Percentiles rank a stretch among this genome's conserved stretches.
phyloP scores from a whole-genome alignment of 2,113 vertebrate species.

The Hydrolagus affinis region DNA sequence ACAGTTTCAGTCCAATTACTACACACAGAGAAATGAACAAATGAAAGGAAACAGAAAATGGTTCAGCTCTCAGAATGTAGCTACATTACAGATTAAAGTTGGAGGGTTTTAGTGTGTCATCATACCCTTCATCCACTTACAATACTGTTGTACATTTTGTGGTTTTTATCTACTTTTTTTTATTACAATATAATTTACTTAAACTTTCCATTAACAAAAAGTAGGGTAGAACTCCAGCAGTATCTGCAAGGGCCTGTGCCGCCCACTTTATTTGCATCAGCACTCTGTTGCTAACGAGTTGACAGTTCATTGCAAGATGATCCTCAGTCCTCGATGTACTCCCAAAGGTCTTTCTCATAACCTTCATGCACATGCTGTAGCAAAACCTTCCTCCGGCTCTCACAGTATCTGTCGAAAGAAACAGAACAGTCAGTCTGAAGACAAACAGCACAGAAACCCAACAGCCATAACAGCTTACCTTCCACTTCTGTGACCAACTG shows the following conservation, averaged over 20 bases:
- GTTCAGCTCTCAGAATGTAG: constrained; percentile 65
- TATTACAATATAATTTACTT: constrained; percentile 99
- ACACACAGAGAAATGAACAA: constrained; percentile 66
- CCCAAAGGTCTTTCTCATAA: constrained; percentile 99
- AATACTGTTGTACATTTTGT: constrained; percentile 93
- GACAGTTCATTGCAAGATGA: constrained; percentile 78
- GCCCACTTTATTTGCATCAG: constrained; percentile 75
- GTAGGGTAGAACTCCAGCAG: constrained; percentile 76
- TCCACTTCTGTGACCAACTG: no score
- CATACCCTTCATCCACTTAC: constrained; percentile 79
- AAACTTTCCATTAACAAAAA: constrained; percentile 86
- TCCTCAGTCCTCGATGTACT: constrained; percentile 98
- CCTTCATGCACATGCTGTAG: constrained; percentile 99
- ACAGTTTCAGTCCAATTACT: constrained; percentile 62
- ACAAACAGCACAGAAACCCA: neutral
- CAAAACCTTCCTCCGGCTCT: constrained; percentile 95
- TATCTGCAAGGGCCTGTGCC: constrained; percentile 59
- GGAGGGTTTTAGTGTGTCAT: constrained; percentile 69
- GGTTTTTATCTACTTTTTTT: constrained; percentile 68
- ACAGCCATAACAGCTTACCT: no score
- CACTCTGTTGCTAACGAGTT: constrained; percentile 77
- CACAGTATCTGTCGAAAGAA: constrained; percentile 81
- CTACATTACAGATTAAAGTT: constrained; percentile 83
- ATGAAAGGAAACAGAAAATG: constrained; percentile 55
- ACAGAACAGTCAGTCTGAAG: neutral